Conservation (phyloP, 2,888 invertebrate genomes). For the Drosophila fulvimacula region DNA sequence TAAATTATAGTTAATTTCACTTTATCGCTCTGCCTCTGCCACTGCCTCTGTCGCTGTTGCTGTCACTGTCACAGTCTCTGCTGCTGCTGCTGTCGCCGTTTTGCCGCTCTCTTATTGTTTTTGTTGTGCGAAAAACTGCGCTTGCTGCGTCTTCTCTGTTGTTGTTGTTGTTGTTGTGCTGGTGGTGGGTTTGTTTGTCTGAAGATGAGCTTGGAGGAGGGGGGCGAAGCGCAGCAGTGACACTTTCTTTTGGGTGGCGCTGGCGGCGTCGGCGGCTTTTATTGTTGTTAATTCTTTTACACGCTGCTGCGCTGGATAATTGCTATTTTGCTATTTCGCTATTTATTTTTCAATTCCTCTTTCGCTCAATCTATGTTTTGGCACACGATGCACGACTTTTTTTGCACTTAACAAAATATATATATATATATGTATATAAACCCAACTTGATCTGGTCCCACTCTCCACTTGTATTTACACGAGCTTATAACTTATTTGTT, state of each 20-base stretch:
- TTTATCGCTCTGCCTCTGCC: constrained; percentile 42
- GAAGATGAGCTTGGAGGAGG: constrained; percentile 8
- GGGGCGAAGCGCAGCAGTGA: constrained; percentile 35
- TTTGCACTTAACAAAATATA: constrained; percentile 58
- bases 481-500: constrained; percentile 39
- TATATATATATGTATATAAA: constrained; percentile 32
- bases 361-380: constrained; percentile 46
- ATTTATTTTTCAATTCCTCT: constrained; percentile 44
- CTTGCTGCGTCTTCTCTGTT: constrained; percentile 30
- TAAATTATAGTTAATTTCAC: constrained; percentile 76
- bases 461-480: constrained; percentile 54
- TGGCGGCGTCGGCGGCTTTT: constrained; percentile 42
- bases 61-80: constrained; percentile 16
- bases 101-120: constrained; percentile 66
- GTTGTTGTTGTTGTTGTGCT: constrained; percentile 30
- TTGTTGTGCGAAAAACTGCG: constrained; percentile 60
- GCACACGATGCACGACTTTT: constrained; percentile 42
- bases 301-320: constrained; percentile 58
- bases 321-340: constrained; percentile 64
- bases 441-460: constrained; percentile 49
- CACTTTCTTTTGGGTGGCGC: constrained; percentile 62
- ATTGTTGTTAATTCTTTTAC: constrained; percentile 57
- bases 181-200: constrained; percentile 59
- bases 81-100: constrained; percentile 38
- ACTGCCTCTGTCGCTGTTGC: constrained; percentile 16